Evolutionary conservation across 2,113 vertebrate species (phyloP), one percentile per base, ranked within the genome.

Genomic region (Acrocephalus arundinaceus): DNA sequence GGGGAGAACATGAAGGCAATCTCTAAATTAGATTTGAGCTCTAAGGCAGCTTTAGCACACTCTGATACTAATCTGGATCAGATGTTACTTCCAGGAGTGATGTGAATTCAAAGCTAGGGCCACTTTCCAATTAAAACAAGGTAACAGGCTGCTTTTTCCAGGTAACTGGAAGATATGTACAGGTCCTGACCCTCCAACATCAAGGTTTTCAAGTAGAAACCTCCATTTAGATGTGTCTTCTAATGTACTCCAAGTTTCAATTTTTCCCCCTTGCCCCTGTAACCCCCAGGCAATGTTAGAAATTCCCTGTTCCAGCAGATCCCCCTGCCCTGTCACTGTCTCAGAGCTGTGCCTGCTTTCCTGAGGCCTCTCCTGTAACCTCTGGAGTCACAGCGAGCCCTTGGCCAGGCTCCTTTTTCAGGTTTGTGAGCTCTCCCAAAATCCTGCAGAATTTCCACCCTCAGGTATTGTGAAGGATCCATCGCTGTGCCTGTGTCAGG

Each of bases 11-110:
- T 39, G 95, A 82, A 95, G 95, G 87, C 94, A 96, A 94, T 91
- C 93, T 93, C 84, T 93, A 95, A 97, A 97, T 96, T 96, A 97
- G 95, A 96, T 96, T 95, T 95, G 49, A 66, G 93, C 95, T 97
- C 83, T 96, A 96, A 97, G 90, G 88, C 91, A 96, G 92, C 72
- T 87, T 96, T 93, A 86, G 72, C 93, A 68, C 23, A 45, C 37
- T 73, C 90, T 87, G 78, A 78, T 94, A 83, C 80, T 90, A 75
- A 97, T 96, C 91, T 89, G 89, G 94, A 93, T 85, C 83, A 82
- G 79, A 91, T 94, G 77, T 94, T 71, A 52, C 82, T 78, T 96
- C 49, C 77, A 93, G 49, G 54, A 92, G 78, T 48, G 93, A 87
- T n/a, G 9, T 39, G 78, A 93, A 89, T 87, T 87, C 84, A 95